phyloP scores from a whole-genome alignment of 2,113 vertebrate genomes.

The Alosa alosa region DNA sequence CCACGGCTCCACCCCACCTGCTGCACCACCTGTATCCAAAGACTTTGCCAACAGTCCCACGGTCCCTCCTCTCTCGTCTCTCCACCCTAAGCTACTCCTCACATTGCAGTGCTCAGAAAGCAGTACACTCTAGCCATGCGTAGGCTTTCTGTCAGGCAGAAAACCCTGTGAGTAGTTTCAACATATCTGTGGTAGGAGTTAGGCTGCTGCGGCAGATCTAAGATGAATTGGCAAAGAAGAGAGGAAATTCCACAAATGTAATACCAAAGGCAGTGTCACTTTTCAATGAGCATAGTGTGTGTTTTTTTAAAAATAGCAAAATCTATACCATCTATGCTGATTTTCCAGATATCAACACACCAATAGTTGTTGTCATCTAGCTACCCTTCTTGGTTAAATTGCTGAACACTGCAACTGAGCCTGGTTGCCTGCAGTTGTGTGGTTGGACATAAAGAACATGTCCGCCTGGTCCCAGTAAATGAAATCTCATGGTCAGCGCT shows the following conservation, averaged over 20 bases:
- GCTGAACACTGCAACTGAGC: neutral
- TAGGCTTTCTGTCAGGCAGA: neutral
- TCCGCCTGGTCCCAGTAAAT: neutral
- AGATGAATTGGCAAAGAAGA: neutral
- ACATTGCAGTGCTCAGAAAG: neutral
- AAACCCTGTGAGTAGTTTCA: neutral
- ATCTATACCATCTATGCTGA: neutral
- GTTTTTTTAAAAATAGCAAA: neutral
- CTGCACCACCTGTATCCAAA: constrained; percentile 19
- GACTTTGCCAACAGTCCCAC: constrained; percentile 21
- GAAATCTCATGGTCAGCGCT: neutral
- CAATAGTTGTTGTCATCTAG: neutral
- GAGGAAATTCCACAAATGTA: neutral
- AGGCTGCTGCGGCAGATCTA: neutral
- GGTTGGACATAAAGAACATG: neutral
- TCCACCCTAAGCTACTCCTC: neutral
- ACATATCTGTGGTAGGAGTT: neutral
- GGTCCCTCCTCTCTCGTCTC: neutral
- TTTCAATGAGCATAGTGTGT: neutral
- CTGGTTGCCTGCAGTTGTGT: neutral
- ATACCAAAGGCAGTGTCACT: constrained; percentile 3
- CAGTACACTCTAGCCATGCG: neutral
- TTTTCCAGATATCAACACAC: neutral
- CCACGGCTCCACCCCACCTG: constrained; percentile 8
- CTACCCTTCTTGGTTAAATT: neutral